Percentiles rank a stretch among this genome's conserved stretches.
Conservation (phyloP, 2,113 vertebrate genomes). For the Erythrolamprus reginae region DNA sequence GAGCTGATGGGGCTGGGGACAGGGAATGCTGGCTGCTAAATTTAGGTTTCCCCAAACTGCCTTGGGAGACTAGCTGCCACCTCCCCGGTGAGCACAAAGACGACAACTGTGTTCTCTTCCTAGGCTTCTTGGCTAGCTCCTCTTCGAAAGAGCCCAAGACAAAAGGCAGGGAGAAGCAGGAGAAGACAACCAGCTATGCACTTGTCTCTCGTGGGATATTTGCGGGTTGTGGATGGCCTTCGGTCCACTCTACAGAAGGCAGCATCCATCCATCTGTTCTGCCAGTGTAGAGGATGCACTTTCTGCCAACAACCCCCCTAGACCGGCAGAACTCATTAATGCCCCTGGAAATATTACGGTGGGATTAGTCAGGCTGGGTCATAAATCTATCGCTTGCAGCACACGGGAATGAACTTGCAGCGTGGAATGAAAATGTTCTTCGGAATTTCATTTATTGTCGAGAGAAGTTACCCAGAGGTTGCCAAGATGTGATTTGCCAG, state of each 20-base stretch:
- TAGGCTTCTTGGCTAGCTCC: background rate
- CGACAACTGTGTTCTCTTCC: background rate
- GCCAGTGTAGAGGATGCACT: background rate
- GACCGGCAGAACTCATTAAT: background rate
- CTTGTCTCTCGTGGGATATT: background rate
- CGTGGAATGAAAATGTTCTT: background rate
- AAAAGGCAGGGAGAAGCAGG: background rate
- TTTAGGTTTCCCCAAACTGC: background rate
- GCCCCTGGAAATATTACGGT: background rate
- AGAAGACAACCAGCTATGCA: background rate
- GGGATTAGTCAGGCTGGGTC: background rate
- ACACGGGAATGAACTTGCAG: background rate
- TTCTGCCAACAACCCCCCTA: background rate
- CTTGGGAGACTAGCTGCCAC: background rate
- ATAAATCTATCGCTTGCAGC: background rate
- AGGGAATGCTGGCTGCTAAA: background rate
- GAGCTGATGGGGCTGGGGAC: fast-evolving
- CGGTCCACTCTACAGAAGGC: background rate
- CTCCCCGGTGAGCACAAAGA: background rate
- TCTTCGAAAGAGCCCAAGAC: fast-evolving
- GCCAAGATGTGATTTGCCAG: background rate
- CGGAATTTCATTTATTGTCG: background rate
- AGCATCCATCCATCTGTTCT: background rate
- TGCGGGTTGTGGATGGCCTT: background rate
- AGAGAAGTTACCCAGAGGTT: background rate